Conservation (phyloP, 2,797 vertebrate species). For the Sphenodon punctatus region DNA sequence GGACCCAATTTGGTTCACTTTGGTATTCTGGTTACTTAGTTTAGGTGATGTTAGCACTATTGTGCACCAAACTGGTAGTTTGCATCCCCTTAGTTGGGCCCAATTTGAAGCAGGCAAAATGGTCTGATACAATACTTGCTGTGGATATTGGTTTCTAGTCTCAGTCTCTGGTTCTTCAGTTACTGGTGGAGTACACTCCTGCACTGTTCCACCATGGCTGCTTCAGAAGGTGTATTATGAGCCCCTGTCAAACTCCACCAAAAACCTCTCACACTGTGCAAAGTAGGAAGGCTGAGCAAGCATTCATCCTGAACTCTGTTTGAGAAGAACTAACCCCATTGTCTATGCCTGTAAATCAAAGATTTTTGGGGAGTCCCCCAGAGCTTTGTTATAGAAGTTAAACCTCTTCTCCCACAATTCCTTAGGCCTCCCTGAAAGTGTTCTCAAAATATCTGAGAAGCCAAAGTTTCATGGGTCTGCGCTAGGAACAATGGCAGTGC, state of each 20-base stretch:
- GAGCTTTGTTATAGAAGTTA: background rate
- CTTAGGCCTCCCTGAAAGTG: background rate
- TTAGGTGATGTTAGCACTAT: no score
- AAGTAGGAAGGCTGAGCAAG: background rate
- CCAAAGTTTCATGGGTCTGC: background rate
- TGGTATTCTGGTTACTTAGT: no score
- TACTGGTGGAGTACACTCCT: constrained; percentile 17
- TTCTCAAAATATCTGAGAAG: background rate
- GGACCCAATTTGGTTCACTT: no score
- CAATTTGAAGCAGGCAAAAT: no score
- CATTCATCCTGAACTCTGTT: constrained; percentile 26
- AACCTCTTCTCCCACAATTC: background rate
- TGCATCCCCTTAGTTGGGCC: no score
- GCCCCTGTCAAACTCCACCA: background rate
- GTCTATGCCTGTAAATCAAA: background rate
- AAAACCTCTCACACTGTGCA: background rate
- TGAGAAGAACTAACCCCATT: background rate
- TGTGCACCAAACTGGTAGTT: no score
- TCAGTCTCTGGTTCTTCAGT: constrained; percentile 13
- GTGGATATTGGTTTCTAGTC: constrained; percentile 1
- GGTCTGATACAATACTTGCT: no score
- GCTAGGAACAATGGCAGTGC: background rate
- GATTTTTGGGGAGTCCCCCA: constrained; percentile 8
- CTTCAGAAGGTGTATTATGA: constrained; percentile 22
- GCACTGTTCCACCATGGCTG: background rate